Evolutionary conservation across 2,113 vertebrate genomes (phyloP).

Genomic region (Mastomys natalensis): DNA sequence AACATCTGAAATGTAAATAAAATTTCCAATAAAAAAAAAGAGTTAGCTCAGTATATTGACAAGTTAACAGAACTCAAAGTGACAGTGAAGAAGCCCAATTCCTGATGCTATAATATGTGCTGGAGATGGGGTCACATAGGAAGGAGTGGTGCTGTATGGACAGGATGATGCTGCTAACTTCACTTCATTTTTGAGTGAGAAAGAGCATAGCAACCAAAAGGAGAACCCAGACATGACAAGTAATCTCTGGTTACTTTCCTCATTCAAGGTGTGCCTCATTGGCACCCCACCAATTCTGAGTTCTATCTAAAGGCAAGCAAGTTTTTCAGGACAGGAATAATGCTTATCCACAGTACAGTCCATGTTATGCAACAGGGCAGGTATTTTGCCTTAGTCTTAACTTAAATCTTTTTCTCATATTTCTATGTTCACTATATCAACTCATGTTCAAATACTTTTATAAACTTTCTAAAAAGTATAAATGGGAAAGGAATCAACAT

Average conservation of each 20-base stretch:
- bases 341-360: too few species aligned
- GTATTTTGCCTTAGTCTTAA: background rate
- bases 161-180: background rate
- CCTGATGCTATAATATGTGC: fast-evolving
- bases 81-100: background rate
- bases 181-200: background rate
- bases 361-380: background rate
- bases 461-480: background rate
- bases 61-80: background rate
- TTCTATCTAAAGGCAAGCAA: background rate
- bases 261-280: background rate
- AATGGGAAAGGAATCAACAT: background rate
- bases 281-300: background rate
- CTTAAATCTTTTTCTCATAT: background rate
- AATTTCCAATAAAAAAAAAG: too few species aligned
- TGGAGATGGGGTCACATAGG: too few species aligned
- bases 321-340: background rate
- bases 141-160: too few species aligned
- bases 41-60: background rate
- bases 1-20: too few species aligned
- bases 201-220: background rate
- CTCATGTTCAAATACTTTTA: background rate
- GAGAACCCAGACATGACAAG: background rate
- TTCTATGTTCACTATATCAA: background rate
- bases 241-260: background rate